Percentiles rank a stretch among this genome's conserved stretches.
These are phyloP conservation scores for Maniola hyperantus DNA, from an alignment of 2,888 invertebrate genomes.

Conservation along the genomic window DNA sequence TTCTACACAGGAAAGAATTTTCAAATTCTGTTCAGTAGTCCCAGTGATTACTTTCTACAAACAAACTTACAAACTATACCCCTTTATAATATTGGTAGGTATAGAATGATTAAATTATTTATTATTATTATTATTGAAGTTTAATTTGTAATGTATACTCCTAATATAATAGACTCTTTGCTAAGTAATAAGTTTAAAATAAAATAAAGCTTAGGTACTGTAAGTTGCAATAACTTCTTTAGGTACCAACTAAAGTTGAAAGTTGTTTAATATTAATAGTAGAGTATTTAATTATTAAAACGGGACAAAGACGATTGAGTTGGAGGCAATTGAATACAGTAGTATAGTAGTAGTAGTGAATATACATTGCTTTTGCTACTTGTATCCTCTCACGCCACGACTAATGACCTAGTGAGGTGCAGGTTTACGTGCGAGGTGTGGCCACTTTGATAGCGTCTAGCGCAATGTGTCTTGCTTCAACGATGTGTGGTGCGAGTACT, in stretches of 20 bases:
- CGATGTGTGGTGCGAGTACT: no score
- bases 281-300: constrained; percentile 16
- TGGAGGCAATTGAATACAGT: not conserved
- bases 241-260: constrained; percentile 1
- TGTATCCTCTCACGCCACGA: constrained; percentile 17
- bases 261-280: constrained; percentile 7
- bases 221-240: not conserved
- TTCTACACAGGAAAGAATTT: no score
- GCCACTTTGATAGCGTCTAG: constrained; percentile 19
- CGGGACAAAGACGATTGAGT: not conserved
- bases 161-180: no score
- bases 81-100: no score
- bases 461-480: not conserved
- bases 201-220: no score
- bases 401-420: constrained; percentile 38
- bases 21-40: no score
- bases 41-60: no score
- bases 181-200: no score
- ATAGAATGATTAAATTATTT: no score
- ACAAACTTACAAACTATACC: no score
- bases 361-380: constrained; percentile 7
- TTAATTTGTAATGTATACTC: no score
- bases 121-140: no score
- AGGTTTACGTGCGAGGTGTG: constrained; percentile 38
- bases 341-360: not conserved